These are phyloP conservation scores for Agrotis exclamationis DNA, from an alignment of 2,888 invertebrate genomes.

Conservation along the genomic window DNA sequence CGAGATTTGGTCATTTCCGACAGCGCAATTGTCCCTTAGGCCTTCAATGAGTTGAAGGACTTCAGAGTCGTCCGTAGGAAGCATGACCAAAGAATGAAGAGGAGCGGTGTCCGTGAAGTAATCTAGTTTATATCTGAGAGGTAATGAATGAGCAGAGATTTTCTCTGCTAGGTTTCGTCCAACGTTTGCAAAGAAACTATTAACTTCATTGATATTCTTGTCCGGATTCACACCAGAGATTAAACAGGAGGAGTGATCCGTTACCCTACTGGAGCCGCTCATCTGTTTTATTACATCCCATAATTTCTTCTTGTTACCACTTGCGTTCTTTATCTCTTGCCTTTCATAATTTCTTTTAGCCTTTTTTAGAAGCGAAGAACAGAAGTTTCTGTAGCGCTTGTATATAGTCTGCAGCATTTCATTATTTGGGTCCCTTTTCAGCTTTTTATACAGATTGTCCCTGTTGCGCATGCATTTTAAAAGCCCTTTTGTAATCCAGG, in stretches of 20 bases:
- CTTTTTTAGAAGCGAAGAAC: background rate
- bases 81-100: too few relatives aligned
- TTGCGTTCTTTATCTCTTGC: too few relatives aligned
- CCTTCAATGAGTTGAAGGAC: too few relatives aligned
- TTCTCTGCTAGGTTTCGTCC: background rate
- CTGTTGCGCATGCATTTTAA: conserved; percentile 7
- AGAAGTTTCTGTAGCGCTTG: conserved; percentile 3
- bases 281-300: conserved; percentile 2
- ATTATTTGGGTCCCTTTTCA: too few relatives aligned
- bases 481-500: conserved; percentile 14
- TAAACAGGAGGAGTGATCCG: background rate
- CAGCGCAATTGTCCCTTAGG: background rate
- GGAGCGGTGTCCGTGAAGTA: too few relatives aligned
- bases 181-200: conserved; percentile 8
- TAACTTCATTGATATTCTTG: background rate
- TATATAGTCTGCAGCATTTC: background rate
- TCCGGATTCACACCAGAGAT: background rate
- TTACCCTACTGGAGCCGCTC: background rate
- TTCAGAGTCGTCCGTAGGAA: too few relatives aligned
- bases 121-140: too few relatives aligned
- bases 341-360: conserved; percentile 8
- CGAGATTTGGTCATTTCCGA: background rate
- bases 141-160: background rate
- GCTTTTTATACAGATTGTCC: conserved; percentile 3
- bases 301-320: background rate